A percentile compares a stretch with the other conserved stretches of the same genome.
phyloP scores from a whole-genome alignment of 2,888 invertebrate species.

The Nasonia oneida region DNA sequence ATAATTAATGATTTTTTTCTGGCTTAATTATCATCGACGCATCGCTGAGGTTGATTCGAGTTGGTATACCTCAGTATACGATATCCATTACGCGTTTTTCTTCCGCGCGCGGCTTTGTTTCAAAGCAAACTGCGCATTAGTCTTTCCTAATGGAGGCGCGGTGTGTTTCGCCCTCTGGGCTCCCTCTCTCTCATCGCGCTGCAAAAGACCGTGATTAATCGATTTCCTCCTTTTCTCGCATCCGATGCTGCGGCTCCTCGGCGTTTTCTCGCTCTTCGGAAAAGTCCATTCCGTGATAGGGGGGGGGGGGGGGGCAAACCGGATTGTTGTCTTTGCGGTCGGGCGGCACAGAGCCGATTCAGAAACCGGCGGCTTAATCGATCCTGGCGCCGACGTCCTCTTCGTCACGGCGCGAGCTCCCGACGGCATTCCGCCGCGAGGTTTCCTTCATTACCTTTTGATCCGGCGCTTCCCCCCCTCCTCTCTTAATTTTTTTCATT shows the following conservation, averaged over 20 bases:
- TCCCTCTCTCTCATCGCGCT: conserved; percentile 20
- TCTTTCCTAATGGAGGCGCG: conserved; percentile 38
- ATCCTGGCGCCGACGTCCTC: conserved; percentile 53
- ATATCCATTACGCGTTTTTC: conserved; percentile 5
- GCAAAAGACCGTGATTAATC: conserved; percentile 62
- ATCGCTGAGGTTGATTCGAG: no score
- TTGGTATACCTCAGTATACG: no score
- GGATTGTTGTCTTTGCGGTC: conserved; percentile 51
- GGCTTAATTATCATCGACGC: no score
- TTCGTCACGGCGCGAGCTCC: conserved; percentile 6
- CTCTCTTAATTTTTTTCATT: background rate
- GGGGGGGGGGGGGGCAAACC: conserved; percentile 3
- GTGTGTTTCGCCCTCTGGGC: conserved; percentile 32
- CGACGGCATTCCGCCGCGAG: background rate
- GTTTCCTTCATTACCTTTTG: conserved; percentile 40
- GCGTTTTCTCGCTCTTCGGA: conserved; percentile 30
- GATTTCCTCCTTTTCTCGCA: conserved; percentile 36
- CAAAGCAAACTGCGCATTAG: conserved; percentile 39
- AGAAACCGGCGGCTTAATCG: conserved; percentile 41
- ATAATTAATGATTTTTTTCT: no score
- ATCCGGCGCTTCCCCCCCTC: background rate
- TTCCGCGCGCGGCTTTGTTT: conserved; percentile 24
- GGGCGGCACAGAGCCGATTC: conserved; percentile 7
- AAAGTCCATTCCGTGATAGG: conserved; percentile 10
- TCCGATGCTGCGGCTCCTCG: background rate